Evolutionary conservation across 1,140 invertebrate genomes (phyloP).

Genomic region (Megathymus violae): DNA sequence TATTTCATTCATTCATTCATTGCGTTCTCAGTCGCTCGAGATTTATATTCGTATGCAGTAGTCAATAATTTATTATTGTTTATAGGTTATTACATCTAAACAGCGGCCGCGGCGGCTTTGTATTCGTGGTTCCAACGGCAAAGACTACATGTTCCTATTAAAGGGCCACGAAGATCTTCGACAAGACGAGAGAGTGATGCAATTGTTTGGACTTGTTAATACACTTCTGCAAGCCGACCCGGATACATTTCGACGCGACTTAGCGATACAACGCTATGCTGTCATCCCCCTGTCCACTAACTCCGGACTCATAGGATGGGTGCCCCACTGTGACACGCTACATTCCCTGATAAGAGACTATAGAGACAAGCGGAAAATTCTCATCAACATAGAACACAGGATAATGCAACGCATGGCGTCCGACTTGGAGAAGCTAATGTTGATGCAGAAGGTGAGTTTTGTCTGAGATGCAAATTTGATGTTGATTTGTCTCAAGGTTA

Average conservation of each 20-base stretch:
- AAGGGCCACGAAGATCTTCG: conserved; percentile 97
- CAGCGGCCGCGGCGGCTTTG: conserved; percentile 96
- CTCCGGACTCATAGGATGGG: conserved; percentile 99
- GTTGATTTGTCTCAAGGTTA: too few species aligned
- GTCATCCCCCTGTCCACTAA: conserved; percentile 99
- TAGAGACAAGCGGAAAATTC: conserved; percentile 98
- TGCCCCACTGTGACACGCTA: conserved; percentile 89
- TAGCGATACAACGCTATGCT: conserved; percentile 89
- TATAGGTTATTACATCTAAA: conserved; percentile 91
- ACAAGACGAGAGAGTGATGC: conserved; percentile 95
- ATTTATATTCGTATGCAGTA: too few species aligned
- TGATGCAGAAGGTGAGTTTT: conserved; percentile 95
- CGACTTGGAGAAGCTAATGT: conserved; percentile 97
- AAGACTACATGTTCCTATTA: conserved; percentile 98
- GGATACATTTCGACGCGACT: conserved; percentile 89
- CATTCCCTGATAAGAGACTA: conserved; percentile 99
- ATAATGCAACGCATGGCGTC: conserved; percentile 99
- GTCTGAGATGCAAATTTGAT: too few species aligned
- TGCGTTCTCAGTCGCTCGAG: too few species aligned
- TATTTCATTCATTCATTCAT: too few species aligned
- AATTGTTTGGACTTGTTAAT: conserved; percentile 93
- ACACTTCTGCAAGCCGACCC: conserved; percentile 90
- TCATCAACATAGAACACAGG: conserved; percentile 98
- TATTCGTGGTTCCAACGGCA: conserved; percentile 97
- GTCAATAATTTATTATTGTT: too few species aligned